Evolutionary conservation across 2,888 invertebrate species (phyloP).

Genomic region (Catocala nupta): DNA sequence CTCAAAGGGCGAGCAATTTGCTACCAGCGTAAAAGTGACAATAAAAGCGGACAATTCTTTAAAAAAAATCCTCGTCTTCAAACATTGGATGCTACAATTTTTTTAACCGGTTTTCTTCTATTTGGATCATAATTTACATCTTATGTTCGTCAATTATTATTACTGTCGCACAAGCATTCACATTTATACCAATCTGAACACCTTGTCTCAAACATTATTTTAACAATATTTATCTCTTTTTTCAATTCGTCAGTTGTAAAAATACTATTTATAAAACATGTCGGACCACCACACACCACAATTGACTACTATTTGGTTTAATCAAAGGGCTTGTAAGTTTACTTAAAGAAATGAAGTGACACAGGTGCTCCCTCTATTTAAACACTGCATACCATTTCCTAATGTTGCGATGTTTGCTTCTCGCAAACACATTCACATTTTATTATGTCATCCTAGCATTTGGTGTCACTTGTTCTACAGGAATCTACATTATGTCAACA

Average conservation of each 20-base stretch:
- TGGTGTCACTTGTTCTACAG: constrained; percentile 32
- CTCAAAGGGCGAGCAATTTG: no score
- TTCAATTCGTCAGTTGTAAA: no score
- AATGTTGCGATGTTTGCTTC: constrained; percentile 51
- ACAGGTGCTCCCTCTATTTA: constrained; percentile 68
- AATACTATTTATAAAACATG: background rate
- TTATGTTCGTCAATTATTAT: no score
- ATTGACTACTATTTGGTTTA: constrained; percentile 32
- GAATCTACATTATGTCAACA: constrained; percentile 29
- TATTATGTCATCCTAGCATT: constrained; percentile 58
- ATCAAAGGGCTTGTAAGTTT: constrained; percentile 43
- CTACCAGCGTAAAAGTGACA: no score
- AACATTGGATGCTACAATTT: no score
- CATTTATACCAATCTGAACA: background rate
- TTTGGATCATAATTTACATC: no score
- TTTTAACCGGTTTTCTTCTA: no score
- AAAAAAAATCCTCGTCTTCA: no score
- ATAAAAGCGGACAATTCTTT: no score
- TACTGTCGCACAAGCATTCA: no score
- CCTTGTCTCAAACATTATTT: background rate
- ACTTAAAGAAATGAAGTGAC: constrained; percentile 61
- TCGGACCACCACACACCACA: constrained; percentile 10
- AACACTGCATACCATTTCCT: constrained; percentile 62
- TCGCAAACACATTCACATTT: constrained; percentile 51
- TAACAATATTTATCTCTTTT: background rate